These are phyloP conservation scores for Rhynchotus rufescens DNA, from an alignment of 2,797 vertebrate genomes.

Conservation along the genomic window DNA sequence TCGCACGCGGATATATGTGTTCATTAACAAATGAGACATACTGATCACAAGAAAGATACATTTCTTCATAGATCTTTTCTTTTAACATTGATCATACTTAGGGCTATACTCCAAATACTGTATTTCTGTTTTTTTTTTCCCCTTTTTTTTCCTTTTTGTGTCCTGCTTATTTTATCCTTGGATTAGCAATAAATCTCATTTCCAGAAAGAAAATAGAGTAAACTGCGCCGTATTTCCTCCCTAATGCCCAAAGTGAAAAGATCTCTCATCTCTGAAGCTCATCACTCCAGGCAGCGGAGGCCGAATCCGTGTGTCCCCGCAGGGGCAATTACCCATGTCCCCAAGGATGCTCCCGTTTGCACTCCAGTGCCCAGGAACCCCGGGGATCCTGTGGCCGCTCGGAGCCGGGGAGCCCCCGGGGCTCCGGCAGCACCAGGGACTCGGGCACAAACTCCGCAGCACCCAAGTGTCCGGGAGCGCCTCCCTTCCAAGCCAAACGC, in stretches of 20 bases:
- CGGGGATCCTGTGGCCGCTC: background rate
- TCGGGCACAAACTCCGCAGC: background rate
- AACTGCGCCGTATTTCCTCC: background rate
- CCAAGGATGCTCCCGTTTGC: background rate
- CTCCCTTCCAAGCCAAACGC: background rate
- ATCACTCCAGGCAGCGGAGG: background rate
- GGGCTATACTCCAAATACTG: background rate
- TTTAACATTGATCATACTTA: background rate
- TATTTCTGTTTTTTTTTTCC: background rate
- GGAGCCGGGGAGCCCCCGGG: background rate
- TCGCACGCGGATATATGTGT: background rate
- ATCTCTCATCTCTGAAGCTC: background rate
- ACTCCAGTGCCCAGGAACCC: background rate
- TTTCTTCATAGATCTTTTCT: background rate
- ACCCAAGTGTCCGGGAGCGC: background rate
- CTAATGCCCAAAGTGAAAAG: background rate
- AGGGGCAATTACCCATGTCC: conserved; percentile 40
- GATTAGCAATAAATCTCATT: background rate
- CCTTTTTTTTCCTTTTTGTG: background rate
- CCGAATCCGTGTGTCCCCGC: background rate
- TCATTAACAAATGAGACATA: background rate
- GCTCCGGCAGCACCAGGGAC: conserved; percentile 24
- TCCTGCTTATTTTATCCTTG: background rate
- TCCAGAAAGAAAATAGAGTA: background rate
- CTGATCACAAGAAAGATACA: background rate